Evolutionary conservation across 2,888 invertebrate genomes (phyloP).

Genomic region (Acleris cristana): DNA sequence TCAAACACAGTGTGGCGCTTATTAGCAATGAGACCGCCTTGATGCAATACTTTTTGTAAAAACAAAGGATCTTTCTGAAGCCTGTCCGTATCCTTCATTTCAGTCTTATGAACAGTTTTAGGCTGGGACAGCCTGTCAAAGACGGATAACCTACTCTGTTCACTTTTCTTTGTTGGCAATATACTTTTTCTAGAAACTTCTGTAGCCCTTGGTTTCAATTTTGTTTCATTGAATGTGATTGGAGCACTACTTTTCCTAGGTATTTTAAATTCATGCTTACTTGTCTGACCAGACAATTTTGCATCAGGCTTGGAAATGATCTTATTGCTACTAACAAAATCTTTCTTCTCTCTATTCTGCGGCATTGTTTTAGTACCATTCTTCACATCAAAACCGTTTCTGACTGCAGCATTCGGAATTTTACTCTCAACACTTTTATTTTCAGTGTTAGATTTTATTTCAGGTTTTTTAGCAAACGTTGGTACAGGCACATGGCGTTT

Average conservation of each 20-base stretch:
- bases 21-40: conserved; percentile 54
- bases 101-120: conserved; percentile 50
- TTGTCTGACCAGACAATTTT: conserved; percentile 37
- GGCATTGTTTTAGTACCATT: neutral
- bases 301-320: conserved; percentile 32
- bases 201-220: neutral
- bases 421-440: conserved; percentile 1
- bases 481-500: conserved; percentile 52
- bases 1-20: conserved; percentile 61
- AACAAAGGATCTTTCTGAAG: conserved; percentile 59
- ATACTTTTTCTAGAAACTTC: conserved; percentile 49
- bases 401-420: neutral
- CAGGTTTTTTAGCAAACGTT: conserved; percentile 34
- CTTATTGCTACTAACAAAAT: conserved; percentile 33
- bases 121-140: conserved; percentile 74
- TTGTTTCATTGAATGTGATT: conserved; percentile 41
- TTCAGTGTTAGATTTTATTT: neutral
- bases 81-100: conserved; percentile 51
- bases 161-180: conserved; percentile 41
- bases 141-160: conserved; percentile 56
- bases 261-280: conserved; percentile 24
- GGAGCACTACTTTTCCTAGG: conserved; percentile 48
- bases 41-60: conserved; percentile 58
- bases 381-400: neutral
- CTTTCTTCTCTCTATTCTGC: conserved; percentile 3